These are phyloP conservation scores for Danio rerio DNA, from an alignment of 2,113 vertebrate species.

Conservation along the genomic window GRCz12tu NC_133182.1:73726501-73727000, in stretches of 20 bases:
- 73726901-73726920: slow-evolving; percentile 17
- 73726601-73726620: too few species aligned
- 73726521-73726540: too few species aligned
- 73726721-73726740: too few species aligned
- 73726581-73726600: too few species aligned
- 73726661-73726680: too few species aligned
- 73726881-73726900: slow-evolving; percentile 23
- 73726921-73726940: slow-evolving; percentile 35
- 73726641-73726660: too few species aligned
- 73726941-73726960: slow-evolving; percentile 3
- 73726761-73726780: not conserved
- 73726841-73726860: not conserved
- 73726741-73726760: slow-evolving; percentile 50
- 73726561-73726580: too few species aligned
- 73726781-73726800: not conserved
- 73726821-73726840: not conserved
- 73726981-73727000: not conserved
- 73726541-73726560: too few species aligned
- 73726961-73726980: not conserved
- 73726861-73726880: slow-evolving; percentile 2
- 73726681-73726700: too few species aligned
- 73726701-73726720: too few species aligned
- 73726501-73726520: too few species aligned
- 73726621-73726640: too few species aligned
- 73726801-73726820: slow-evolving; percentile 28